Evolutionary conservation across 1,140 invertebrate genomes (phyloP).

Genomic region (Aradophagus sp.): DNA sequence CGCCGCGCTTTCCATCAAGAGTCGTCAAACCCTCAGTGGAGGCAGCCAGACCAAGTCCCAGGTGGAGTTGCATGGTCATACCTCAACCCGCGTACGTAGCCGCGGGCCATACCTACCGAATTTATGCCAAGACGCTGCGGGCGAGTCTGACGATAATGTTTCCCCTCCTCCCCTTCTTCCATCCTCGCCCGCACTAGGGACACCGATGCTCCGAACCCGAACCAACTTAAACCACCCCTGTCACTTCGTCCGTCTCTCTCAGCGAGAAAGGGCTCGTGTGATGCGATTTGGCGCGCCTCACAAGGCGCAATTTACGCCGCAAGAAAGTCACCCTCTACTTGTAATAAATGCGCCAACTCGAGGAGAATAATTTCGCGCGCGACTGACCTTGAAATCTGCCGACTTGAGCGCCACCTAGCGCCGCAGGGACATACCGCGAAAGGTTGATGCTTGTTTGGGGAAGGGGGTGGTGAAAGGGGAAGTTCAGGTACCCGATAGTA

Average conservation of each 20-base stretch:
- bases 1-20: background rate
- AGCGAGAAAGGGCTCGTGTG: constrained; percentile 24
- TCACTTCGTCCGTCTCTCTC: no score
- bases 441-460: no score
- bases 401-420: constrained; percentile 16
- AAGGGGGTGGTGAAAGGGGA: no score
- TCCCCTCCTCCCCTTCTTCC: constrained; percentile 12
- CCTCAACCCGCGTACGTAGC: constrained; percentile 56
- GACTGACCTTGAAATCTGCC: constrained; percentile 41
- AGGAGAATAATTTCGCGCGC: constrained; percentile 54
- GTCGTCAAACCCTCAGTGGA: background rate
- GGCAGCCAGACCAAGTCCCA: constrained; percentile 22
- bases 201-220: background rate
- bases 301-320: constrained; percentile 55
- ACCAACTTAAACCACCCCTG: no score
- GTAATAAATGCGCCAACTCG: constrained; percentile 51
- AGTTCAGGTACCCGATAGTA: no score
- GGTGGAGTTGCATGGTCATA: constrained; percentile 42
- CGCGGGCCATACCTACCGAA: constrained; percentile 56
- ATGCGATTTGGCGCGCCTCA: constrained; percentile 49
- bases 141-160: constrained; percentile 55
- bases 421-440: no score
- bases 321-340: constrained; percentile 38
- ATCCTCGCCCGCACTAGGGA: constrained; percentile 1
- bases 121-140: constrained; percentile 58